Evolutionary conservation across 2,797 vertebrate genomes (phyloP).

Genomic region (Harpagifer antarcticus): DNA sequence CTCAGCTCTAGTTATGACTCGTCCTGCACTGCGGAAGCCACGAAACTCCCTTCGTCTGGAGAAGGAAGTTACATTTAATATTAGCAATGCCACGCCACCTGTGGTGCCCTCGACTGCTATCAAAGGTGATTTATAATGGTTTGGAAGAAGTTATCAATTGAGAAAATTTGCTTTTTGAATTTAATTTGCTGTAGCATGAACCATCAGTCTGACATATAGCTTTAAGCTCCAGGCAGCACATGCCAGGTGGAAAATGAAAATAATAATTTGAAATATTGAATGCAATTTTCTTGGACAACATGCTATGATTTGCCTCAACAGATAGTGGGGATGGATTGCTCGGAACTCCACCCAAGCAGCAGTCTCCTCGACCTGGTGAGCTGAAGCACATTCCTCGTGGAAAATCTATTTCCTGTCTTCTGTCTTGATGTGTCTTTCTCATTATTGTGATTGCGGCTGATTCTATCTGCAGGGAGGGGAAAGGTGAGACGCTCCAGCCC

Average conservation of each 20-base stretch:
- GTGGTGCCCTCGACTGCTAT: background rate
- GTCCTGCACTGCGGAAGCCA: slow-evolving; percentile 67
- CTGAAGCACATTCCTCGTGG: background rate
- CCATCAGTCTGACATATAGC: background rate
- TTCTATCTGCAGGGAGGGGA: slow-evolving; percentile 51
- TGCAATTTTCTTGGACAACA: background rate
- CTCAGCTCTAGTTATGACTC: slow-evolving; percentile 41
- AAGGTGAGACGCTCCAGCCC: slow-evolving; percentile 54
- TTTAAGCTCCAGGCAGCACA: slow-evolving; percentile 1
- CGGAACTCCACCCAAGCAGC: slow-evolving; percentile 56
- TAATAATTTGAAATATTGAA: background rate
- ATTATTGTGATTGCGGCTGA: background rate
- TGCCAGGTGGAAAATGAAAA: background rate
- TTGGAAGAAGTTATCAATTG: background rate
- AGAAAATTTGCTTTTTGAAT: background rate
- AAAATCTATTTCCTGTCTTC: slow-evolving; percentile 6
- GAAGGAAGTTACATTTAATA: slow-evolving; percentile 33
- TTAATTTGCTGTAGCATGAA: background rate
- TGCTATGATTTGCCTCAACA: slow-evolving; percentile 42
- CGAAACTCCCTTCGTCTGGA: slow-evolving; percentile 54
- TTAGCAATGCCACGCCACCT: slow-evolving; percentile 26
- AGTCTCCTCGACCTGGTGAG: slow-evolving; percentile 68
- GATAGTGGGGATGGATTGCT: slow-evolving; percentile 28
- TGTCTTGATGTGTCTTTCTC: background rate
- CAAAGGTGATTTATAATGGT: slow-evolving; percentile 39